A percentile compares a stretch with the other conserved stretches of the same genome.
Conservation (phyloP, 2,888 invertebrate genomes). For the Antheraea assamensis region DNA sequence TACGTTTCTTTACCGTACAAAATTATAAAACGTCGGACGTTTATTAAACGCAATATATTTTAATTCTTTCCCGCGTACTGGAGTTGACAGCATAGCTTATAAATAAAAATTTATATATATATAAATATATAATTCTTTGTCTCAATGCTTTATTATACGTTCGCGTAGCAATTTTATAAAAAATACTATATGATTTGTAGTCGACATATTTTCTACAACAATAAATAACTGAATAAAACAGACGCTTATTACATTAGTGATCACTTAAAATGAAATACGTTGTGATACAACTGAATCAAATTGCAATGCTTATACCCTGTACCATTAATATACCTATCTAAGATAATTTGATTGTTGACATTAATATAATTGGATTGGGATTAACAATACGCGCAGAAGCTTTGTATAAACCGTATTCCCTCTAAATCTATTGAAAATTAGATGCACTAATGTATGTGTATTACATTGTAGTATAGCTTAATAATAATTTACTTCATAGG, state of each 20-base stretch:
- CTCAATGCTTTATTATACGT: slow-evolving; percentile 20
- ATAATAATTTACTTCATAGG: neutral
- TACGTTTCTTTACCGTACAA: slow-evolving; percentile 22
- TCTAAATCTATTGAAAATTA: neutral
- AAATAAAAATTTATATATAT: slow-evolving; percentile 38
- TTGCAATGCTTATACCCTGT: neutral
- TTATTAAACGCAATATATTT: slow-evolving; percentile 42
- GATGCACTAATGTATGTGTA: neutral
- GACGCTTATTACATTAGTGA: slow-evolving; percentile 29
- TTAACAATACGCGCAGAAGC: neutral
- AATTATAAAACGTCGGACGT: slow-evolving; percentile 30
- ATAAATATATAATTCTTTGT: slow-evolving; percentile 24
- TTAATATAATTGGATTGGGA: neutral
- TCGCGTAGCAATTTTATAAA: slow-evolving; percentile 4
- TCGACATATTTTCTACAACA: slow-evolving; percentile 32
- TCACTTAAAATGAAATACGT: neutral
- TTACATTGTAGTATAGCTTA: too few relatives aligned
- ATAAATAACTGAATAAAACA: slow-evolving; percentile 35
- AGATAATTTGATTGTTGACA: neutral
- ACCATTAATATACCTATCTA: neutral
- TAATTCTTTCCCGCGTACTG: slow-evolving; percentile 41
- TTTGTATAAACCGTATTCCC: neutral
- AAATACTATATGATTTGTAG: slow-evolving; percentile 33
- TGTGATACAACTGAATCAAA: neutral
- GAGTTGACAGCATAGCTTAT: slow-evolving; percentile 39